phyloP scores from a whole-genome alignment of 2,113 vertebrate species.

The Gallinago paraguaiae region DNA sequence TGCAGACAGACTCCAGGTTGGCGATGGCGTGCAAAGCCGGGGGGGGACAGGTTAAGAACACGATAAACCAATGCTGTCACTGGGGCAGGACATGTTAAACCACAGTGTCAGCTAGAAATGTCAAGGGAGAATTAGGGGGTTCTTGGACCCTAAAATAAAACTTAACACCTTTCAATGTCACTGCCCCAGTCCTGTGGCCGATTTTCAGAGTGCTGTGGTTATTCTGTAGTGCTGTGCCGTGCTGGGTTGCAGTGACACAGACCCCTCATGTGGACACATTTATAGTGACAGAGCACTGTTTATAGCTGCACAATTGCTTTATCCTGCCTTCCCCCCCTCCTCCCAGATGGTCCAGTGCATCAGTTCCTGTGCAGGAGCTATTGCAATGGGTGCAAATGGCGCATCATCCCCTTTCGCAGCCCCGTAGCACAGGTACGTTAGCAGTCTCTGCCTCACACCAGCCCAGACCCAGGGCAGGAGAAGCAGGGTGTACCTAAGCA shows the following conservation, averaged over 20 bases:
- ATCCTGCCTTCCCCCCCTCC: too few relatives aligned
- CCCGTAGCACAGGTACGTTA: accelerated
- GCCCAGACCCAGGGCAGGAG: background rate
- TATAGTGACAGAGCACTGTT: background rate
- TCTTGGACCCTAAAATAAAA: background rate
- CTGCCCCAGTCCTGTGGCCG: background rate
- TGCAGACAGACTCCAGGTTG: accelerated
- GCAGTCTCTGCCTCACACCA: background rate
- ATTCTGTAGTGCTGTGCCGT: background rate
- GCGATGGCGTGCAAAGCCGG: accelerated
- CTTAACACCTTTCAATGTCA: background rate
- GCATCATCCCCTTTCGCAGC: background rate
- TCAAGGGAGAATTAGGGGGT: background rate
- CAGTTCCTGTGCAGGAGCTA: background rate
- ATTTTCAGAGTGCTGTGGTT: background rate
- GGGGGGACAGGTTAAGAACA: background rate
- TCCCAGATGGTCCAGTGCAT: background rate
- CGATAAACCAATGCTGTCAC: background rate
- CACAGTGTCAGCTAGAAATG: background rate
- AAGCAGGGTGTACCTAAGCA: too few relatives aligned
- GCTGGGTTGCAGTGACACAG: background rate
- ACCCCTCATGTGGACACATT: conserved; percentile 8
- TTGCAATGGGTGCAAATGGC: background rate
- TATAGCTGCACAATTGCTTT: background rate
- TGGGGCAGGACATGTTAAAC: background rate